These are phyloP conservation scores for Diabrotica balteata DNA, from an alignment of 2,888 invertebrate genomes.

Conservation along the genomic window DNA sequence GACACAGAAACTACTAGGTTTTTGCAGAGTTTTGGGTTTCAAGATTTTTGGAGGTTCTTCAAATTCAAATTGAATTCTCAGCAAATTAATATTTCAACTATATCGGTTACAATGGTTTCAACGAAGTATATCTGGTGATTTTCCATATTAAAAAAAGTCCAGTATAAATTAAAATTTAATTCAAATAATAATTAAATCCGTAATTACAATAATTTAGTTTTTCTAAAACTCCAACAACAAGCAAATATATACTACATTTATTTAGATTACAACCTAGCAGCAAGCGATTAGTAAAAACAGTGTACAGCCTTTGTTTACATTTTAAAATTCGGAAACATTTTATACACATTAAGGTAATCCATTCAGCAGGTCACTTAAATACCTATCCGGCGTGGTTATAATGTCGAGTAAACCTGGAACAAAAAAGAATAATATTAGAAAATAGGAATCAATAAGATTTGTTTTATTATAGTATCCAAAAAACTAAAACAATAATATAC, in stretches of 20 bases:
- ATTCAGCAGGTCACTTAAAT: conserved; percentile 65
- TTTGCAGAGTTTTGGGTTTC: too few relatives aligned
- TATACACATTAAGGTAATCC: conserved; percentile 41
- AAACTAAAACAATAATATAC: too few relatives aligned
- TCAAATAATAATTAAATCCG: conserved; percentile 28
- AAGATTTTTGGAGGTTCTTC: too few relatives aligned
- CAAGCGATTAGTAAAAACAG: conserved; percentile 42
- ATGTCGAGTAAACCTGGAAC: conserved; percentile 70
- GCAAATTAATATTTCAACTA: too few relatives aligned
- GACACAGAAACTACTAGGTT: too few relatives aligned
- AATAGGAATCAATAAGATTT: background rate
- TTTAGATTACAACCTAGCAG: conserved; percentile 39
- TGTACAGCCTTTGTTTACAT: conserved; percentile 41
- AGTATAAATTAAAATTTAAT: conserved; percentile 5
- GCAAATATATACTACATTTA: conserved; percentile 43
- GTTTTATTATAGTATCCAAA: background rate
- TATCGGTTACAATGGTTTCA: too few relatives aligned
- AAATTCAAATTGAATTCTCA: too few relatives aligned
- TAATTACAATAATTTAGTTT: conserved; percentile 51
- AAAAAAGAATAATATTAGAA: conserved; percentile 32
- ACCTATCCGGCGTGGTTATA: conserved; percentile 71
- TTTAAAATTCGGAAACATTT: conserved; percentile 36
- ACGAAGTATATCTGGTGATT: too few relatives aligned
- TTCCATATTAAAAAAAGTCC: too few relatives aligned
- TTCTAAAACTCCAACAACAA: conserved; percentile 47